These are phyloP conservation scores for Oxyteleia sp. DNA, from an alignment of 2,888 invertebrate species.

Conservation along the genomic window DNA sequence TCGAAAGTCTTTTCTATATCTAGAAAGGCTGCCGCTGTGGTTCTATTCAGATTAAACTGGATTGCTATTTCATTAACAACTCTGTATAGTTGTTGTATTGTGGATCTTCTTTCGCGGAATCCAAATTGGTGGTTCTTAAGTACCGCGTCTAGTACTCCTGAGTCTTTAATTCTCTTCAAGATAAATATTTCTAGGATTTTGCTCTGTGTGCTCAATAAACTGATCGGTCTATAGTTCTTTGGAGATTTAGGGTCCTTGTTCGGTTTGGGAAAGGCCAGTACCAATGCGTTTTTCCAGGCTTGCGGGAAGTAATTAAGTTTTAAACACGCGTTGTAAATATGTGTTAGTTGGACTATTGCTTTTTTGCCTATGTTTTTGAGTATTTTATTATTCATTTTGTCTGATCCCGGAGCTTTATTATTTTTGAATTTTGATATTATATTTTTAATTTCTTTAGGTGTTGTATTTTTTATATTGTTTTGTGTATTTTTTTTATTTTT, in stretches of 20 bases:
- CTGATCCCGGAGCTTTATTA: slow-evolving; percentile 23
- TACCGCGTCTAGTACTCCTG: too few relatives aligned
- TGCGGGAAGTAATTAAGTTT: neutral
- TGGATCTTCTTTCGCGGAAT: slow-evolving; percentile 1
- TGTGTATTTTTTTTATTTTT: neutral
- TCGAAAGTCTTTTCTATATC: neutral
- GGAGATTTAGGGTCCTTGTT: slow-evolving; percentile 15
- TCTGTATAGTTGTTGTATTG: slow-evolving; percentile 11
- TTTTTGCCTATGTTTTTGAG: neutral
- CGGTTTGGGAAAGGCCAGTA: neutral
- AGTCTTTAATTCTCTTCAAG: too few relatives aligned
- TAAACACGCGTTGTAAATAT: neutral
- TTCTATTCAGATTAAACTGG: neutral
- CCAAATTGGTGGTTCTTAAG: slow-evolving; percentile 7
- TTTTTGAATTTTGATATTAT: slow-evolving; percentile 10
- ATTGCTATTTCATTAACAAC: slow-evolving; percentile 2
- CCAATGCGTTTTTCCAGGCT: neutral
- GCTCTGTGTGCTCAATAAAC: too few relatives aligned
- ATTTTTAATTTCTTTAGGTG: slow-evolving; percentile 21
- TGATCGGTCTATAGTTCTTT: too few relatives aligned
- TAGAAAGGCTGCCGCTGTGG: neutral
- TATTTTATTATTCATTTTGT: neutral
- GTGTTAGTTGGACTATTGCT: neutral
- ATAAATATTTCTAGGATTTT: too few relatives aligned
- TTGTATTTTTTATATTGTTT: neutral